These are phyloP conservation scores for Netelia virgata DNA, from an alignment of 2,888 invertebrate species.

Conservation along the genomic window DNA sequence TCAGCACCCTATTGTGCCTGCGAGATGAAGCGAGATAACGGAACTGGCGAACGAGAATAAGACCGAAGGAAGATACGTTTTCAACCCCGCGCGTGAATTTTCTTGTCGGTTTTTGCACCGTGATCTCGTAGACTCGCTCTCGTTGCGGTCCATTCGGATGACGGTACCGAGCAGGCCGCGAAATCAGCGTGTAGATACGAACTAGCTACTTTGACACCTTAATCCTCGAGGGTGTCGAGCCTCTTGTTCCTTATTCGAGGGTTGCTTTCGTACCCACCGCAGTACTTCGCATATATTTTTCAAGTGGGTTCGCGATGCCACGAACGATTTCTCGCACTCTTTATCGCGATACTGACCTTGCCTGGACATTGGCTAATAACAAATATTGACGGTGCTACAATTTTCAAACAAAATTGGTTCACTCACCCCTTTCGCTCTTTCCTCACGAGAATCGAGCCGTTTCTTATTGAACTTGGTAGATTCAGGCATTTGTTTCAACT, in stretches of 20 bases:
- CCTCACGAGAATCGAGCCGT: background rate
- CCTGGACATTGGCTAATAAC: conserved; percentile 6
- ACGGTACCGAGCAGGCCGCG: background rate
- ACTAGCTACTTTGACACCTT: conserved; percentile 44
- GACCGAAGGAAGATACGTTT: conserved; percentile 54
- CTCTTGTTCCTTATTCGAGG: conserved; percentile 20
- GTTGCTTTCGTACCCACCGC: conserved; percentile 2
- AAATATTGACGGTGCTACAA: conserved; percentile 10
- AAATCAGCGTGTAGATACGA: background rate
- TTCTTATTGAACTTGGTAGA: conserved; percentile 6
- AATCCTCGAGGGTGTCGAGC: conserved; percentile 51
- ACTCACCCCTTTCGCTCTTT: conserved; percentile 6
- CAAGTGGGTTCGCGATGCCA: conserved; percentile 46
- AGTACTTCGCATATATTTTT: conserved; percentile 58
- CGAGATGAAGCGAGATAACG: conserved; percentile 43
- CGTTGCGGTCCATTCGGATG: conserved; percentile 62
- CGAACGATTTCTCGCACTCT: conserved; percentile 32
- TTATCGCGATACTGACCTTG: conserved; percentile 16
- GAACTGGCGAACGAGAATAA: conserved; percentile 37
- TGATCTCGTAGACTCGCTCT: conserved; percentile 77
- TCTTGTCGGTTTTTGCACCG: conserved; percentile 78
- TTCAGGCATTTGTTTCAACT: conserved; percentile 49
- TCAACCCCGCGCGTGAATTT: conserved; percentile 71
- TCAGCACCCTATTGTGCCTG: conserved; percentile 59
- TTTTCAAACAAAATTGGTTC: conserved; percentile 28